Evolutionary conservation across 2,888 invertebrate genomes (phyloP).

Genomic region (Protophormia terraenovae): DNA sequence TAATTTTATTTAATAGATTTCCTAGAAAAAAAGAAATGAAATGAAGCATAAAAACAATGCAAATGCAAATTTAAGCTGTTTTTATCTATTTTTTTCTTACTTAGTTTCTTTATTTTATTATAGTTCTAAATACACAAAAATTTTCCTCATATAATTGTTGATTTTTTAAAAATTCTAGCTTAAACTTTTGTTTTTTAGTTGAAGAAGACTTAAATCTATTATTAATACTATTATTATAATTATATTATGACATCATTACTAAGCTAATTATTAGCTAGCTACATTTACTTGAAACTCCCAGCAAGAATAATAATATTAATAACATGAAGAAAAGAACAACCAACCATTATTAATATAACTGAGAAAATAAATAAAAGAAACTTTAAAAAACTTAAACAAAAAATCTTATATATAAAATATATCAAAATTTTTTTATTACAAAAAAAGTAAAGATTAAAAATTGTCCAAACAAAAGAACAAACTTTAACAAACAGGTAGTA

Average conservation of each 20-base stretch:
- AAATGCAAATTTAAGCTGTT: conserved; percentile 60
- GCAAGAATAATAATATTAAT: conserved; percentile 50
- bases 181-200: conserved; percentile 53
- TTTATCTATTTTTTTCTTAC: conserved; percentile 35
- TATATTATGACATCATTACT: conserved; percentile 53
- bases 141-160: conserved; percentile 50
- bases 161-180: conserved; percentile 47
- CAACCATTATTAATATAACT: conserved; percentile 37
- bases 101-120: conserved; percentile 43
- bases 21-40: conserved; percentile 27
- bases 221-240: conserved; percentile 23
- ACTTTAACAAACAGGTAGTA: conserved; percentile 61
- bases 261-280: conserved; percentile 65
- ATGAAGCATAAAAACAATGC: conserved; percentile 45
- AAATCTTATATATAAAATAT: conserved; percentile 59
- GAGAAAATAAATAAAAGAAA: conserved; percentile 49
- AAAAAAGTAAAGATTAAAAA: conserved; percentile 46
- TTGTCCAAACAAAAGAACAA: conserved; percentile 49
- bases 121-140: conserved; percentile 23
- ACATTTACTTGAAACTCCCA: conserved; percentile 54
- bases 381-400: conserved; percentile 57
- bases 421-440: conserved; percentile 60
- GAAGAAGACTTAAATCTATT: conserved; percentile 56
- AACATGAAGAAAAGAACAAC: conserved; percentile 26
- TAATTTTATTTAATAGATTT: conserved; percentile 46